Percentiles rank a stretch among this genome's conserved stretches.
Evolutionary conservation across 2,113 vertebrate genomes (phyloP).

Genomic region (Eupsittula cactorum): DNA sequence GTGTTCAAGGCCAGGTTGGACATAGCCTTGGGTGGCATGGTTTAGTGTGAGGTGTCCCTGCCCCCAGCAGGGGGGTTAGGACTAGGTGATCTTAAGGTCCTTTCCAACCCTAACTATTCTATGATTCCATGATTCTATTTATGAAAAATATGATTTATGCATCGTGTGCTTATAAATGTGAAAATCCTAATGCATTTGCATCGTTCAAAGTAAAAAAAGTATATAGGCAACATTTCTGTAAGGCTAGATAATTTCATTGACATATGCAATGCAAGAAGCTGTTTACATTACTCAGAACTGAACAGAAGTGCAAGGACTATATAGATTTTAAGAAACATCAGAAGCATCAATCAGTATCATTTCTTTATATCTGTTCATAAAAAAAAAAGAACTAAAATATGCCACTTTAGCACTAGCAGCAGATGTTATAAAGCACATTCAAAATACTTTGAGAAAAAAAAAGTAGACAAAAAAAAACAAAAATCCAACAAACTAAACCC

Average conservation of each 20-base stretch:
- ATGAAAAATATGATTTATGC: constrained; percentile 6
- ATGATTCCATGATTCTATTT: not conserved
- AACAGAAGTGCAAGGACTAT: not conserved
- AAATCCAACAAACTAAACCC: not conserved
- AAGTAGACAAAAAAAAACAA: not conserved
- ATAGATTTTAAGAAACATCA: not conserved
- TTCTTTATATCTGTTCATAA: constrained; percentile 26
- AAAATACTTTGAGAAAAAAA: not conserved
- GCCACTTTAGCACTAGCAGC: not conserved
- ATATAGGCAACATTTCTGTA: not conserved
- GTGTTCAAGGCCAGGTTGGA: too few species aligned
- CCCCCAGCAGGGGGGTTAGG: too few species aligned
- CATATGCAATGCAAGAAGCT: constrained; percentile 8
- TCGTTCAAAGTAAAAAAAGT: not conserved
- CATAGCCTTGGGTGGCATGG: too few species aligned
- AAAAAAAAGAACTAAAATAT: constrained; percentile 31
- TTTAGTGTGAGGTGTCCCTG: too few species aligned
- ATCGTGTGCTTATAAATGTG: constrained; percentile 21
- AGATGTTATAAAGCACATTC: not conserved
- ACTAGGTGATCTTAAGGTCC: too few species aligned
- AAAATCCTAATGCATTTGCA: constrained; percentile 16
- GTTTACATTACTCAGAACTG: constrained; percentile 19
- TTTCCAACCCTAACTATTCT: too few species aligned
- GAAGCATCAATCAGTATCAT: not conserved
- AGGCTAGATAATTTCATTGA: constrained; percentile 21